These are phyloP conservation scores for Artemia sp. DNA, from an alignment of 2,888 invertebrate genomes.

Conservation along the genomic window DNA sequence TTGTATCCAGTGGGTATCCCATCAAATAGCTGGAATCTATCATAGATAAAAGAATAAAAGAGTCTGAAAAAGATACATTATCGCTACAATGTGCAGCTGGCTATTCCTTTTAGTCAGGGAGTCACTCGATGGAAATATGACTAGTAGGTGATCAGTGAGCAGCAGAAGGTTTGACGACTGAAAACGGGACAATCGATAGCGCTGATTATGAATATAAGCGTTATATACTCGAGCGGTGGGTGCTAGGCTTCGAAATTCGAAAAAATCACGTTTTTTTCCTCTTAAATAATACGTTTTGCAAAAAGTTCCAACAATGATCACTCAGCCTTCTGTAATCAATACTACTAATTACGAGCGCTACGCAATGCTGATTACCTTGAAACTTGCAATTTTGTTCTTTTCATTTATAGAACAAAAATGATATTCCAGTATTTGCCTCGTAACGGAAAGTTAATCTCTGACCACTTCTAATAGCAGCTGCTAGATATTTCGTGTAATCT, in stretches of 20 bases:
- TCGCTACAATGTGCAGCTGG: no score
- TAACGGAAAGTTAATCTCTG: background rate
- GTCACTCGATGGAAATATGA: no score
- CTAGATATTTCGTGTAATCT: no score
- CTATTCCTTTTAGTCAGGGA: no score
- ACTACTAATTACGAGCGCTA: background rate
- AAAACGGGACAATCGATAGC: no score
- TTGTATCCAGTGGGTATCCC: no score
- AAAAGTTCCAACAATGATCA: background rate
- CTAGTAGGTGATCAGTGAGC: no score
- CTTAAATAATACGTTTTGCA: background rate
- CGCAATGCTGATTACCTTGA: background rate
- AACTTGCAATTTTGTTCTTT: slow-evolving; percentile 8
- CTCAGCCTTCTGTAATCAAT: background rate
- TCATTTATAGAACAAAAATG: background rate
- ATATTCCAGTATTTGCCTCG: background rate
- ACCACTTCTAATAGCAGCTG: background rate
- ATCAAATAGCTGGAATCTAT: no score
- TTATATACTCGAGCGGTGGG: background rate
- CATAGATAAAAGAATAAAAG: no score
- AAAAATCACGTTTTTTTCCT: background rate
- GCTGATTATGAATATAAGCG: no score
- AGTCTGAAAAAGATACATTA: no score
- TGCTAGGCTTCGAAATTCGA: background rate
- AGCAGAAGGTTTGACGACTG: no score